Conservation (phyloP, 2,888 invertebrate genomes). For the Acrobasis repandana region DNA sequence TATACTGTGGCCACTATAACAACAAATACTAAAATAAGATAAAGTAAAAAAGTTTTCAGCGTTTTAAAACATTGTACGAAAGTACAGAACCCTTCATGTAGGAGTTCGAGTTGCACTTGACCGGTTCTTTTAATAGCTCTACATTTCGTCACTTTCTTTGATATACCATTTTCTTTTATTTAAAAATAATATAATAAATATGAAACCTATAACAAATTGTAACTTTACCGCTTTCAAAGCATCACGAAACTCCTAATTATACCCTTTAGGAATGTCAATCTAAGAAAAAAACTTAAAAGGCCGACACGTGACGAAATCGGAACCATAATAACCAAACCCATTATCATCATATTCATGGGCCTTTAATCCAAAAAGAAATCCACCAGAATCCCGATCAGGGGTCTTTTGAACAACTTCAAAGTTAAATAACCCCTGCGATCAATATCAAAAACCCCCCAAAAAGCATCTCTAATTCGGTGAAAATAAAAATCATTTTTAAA, state of each 20-base stretch:
- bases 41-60: no score
- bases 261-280: slow-evolving; percentile 12
- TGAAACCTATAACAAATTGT: no score
- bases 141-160: no score
- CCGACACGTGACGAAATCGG: slow-evolving; percentile 65
- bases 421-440: slow-evolving; percentile 72
- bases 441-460: slow-evolving; percentile 32
- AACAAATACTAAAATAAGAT: no score
- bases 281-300: slow-evolving; percentile 50
- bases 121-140: no score
- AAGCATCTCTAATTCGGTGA: slow-evolving; percentile 43
- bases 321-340: slow-evolving; percentile 65
- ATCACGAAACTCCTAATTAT: slow-evolving; percentile 16
- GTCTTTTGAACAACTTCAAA: slow-evolving; percentile 82
- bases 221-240: background rate
- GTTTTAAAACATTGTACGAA: no score
- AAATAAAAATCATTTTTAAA: slow-evolving; percentile 52
- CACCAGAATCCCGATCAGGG: slow-evolving; percentile 78
- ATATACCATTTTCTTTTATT: no score
- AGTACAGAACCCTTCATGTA: no score
- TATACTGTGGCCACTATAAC: no score
- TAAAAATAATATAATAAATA: no score
- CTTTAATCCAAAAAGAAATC: slow-evolving; percentile 82
- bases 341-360: slow-evolving; percentile 81
- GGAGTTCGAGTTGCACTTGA: no score